phyloP scores from a whole-genome alignment of 1,140 invertebrate species.

The Dryas iulia region DNA sequence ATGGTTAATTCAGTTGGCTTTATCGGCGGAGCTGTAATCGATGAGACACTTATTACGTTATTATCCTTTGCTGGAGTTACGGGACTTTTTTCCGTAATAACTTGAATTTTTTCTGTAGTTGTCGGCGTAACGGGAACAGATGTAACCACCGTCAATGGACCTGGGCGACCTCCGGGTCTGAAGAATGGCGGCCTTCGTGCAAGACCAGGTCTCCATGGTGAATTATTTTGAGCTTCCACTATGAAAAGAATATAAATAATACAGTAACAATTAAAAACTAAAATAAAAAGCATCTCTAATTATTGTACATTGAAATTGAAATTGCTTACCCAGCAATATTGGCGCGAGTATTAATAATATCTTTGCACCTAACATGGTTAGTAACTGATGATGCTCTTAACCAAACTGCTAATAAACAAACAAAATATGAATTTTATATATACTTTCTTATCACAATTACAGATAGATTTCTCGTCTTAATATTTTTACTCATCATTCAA shows the following conservation, averaged over 20 bases:
- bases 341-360: slow-evolving; percentile 6
- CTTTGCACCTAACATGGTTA: background rate
- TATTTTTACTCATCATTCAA: background rate
- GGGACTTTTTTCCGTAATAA: background rate
- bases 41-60: background rate
- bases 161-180: background rate
- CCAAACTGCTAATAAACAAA: background rate
- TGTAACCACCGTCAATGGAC: background rate
- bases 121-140: background rate
- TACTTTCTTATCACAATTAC: background rate
- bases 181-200: background rate
- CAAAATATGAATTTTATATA: background rate
- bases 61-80: background rate
- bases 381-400: background rate
- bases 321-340: background rate
- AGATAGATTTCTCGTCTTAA: background rate
- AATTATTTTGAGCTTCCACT: slow-evolving; percentile 14
- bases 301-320: background rate
- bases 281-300: background rate
- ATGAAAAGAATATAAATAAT: slow-evolving; percentile 3
- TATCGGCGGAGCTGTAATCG: background rate
- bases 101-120: background rate
- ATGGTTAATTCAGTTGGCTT: slow-evolving; percentile 3
- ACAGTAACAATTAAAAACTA: background rate
- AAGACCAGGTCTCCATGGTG: background rate